Evolutionary conservation across 2,888 invertebrate species (phyloP).

Genomic region (Pemphredon lugubris): DNA sequence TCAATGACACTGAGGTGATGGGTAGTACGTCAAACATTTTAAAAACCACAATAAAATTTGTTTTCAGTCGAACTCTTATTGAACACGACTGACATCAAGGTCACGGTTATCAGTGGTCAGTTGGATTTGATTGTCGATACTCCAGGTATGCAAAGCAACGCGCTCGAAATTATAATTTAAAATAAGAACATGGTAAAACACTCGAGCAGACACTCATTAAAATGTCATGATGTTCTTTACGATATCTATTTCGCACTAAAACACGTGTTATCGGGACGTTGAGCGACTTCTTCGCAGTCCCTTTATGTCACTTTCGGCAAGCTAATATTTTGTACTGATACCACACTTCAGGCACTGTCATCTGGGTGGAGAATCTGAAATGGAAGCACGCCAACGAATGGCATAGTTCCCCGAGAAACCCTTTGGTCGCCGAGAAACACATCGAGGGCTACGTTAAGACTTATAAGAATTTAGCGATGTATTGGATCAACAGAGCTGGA

Average conservation of each 20-base stretch:
- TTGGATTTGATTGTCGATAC: conserved; percentile 93
- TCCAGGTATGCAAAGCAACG: conserved; percentile 83
- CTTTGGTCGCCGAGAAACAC: conserved; percentile 84
- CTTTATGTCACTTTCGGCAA: background rate
- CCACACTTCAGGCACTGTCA: conserved; percentile 84
- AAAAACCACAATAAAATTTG: no score
- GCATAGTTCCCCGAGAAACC: conserved; percentile 82
- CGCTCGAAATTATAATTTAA: no score
- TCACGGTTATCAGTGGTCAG: conserved; percentile 90
- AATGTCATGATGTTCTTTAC: no score
- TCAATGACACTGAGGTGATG: no score
- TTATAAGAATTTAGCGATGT: conserved; percentile 87
- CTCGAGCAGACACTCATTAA: no score
- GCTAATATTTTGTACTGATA: conserved; percentile 10
- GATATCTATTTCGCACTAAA: background rate
- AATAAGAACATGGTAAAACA: no score
- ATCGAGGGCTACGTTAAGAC: conserved; percentile 89
- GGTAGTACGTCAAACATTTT: no score
- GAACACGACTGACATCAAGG: conserved; percentile 86
- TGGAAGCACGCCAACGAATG: conserved; percentile 86
- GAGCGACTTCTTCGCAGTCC: conserved; percentile 1
- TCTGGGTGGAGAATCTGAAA: conserved; percentile 88
- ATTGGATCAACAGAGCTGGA: conserved; percentile 90
- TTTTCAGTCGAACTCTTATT: conserved; percentile 85
- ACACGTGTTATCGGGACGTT: no score